Conservation (phyloP, 1,140 invertebrate genomes). For the Apis dorsata region DNA sequence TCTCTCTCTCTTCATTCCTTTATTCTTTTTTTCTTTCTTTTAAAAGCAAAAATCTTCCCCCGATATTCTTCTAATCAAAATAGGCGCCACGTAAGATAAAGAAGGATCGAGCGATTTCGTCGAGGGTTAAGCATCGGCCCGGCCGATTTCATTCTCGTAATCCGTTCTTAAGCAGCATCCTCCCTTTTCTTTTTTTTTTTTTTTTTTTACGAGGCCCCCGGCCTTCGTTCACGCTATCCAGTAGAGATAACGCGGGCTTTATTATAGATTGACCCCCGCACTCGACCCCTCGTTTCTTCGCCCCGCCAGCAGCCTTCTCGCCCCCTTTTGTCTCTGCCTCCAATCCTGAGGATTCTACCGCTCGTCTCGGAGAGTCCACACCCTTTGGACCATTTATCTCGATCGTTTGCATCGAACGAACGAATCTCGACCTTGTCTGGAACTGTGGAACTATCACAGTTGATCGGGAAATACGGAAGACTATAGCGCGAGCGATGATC, state of each 20-base stretch:
- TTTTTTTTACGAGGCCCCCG: slow-evolving; percentile 76
- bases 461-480: no score
- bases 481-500: no score
- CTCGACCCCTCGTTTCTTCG: slow-evolving; percentile 71
- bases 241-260: slow-evolving; percentile 76
- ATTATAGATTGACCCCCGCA: slow-evolving; percentile 79
- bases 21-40: no score
- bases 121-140: slow-evolving; percentile 63
- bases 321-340: slow-evolving; percentile 52
- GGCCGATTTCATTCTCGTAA: slow-evolving; percentile 78
- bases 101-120: slow-evolving; percentile 10
- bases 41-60: not conserved
- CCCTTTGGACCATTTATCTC: slow-evolving; percentile 74
- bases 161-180: slow-evolving; percentile 78
- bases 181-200: slow-evolving; percentile 69
- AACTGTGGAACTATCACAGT: not conserved
- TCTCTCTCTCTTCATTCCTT: no score
- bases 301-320: slow-evolving; percentile 42
- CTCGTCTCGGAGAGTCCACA: slow-evolving; percentile 51
- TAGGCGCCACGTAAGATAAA: slow-evolving; percentile 10
- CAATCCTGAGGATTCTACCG: slow-evolving; percentile 53
- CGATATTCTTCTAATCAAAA: slow-evolving; percentile 35
- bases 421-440: slow-evolving; percentile 19
- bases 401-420: slow-evolving; percentile 75
- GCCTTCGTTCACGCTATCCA: slow-evolving; percentile 74